Percentiles rank a stretch among this genome's conserved stretches.
Evolutionary conservation across 2,797 vertebrate species (phyloP).

Genomic region (Erpetoichthys calabaricus): DNA sequence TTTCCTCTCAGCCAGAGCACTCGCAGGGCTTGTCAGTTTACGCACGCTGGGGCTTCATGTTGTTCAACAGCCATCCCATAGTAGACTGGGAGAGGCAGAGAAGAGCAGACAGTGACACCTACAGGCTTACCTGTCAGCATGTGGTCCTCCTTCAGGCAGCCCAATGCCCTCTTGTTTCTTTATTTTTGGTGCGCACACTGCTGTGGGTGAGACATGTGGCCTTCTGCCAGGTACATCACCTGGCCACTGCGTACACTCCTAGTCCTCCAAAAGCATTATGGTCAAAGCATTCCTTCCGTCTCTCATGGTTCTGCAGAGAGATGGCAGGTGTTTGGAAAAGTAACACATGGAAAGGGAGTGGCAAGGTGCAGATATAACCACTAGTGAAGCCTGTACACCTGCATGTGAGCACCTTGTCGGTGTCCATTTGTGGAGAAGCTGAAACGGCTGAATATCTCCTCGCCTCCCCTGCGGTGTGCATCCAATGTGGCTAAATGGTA

Average conservation of each 20-base stretch:
- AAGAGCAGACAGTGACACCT: not conserved
- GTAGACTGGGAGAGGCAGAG: conserved; percentile 29
- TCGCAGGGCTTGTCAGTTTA: conserved; percentile 11
- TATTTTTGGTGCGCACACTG: not conserved
- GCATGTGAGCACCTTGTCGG: conserved; percentile 46
- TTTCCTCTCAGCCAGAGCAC: conserved; percentile 30
- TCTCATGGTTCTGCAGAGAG: conserved; percentile 33
- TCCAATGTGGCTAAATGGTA: conserved; percentile 14
- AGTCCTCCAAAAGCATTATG: conserved; percentile 31
- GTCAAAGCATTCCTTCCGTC: conserved; percentile 54
- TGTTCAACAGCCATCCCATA: not conserved
- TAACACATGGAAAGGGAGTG: too few relatives aligned
- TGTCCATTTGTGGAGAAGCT: conserved; percentile 47
- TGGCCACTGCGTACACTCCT: conserved; percentile 58
- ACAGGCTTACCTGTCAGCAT: conserved; percentile 54
- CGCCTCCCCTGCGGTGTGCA: conserved; percentile 41
- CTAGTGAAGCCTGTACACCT: conserved; percentile 29
- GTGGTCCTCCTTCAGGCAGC: conserved; percentile 35
- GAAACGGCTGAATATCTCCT: conserved; percentile 76
- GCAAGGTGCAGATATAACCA: too few relatives aligned
- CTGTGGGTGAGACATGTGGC: conserved; percentile 39
- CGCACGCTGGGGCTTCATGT: conserved; percentile 22
- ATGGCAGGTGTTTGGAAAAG: too few relatives aligned
- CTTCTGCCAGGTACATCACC: conserved; percentile 55
- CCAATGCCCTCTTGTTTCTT: conserved; percentile 21